Base-by-base conservation (phyloP, 2,797 vertebrate species). In the Cryptoprocta ferox region DNA sequence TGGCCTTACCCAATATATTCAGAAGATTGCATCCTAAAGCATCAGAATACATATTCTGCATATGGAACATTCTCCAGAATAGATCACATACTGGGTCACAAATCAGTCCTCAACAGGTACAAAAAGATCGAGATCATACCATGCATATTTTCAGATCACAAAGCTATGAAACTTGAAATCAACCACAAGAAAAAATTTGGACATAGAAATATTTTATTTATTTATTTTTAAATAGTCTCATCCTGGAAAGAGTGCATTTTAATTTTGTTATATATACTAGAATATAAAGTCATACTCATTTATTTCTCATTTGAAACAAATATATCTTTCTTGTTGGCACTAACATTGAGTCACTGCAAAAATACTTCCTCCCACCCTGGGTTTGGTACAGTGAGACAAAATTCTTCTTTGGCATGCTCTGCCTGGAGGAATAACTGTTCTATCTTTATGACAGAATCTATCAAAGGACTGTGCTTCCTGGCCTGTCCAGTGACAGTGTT, bases 291-390 rank as follows among this genome's bases (percentile, higher is more conserved):
- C 28, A 19, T 30, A 37, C 3, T 88, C 13, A 59, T 73, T 86
- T 91, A n/a, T 87, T 96, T 93, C 78, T 90, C 14, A 11, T 63
- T 85, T 88, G 68, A 95, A 91, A 73, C 39, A 82, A 88, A 48
- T 84, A 75, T 68, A 50, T 70, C n/a, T 92, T 80, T 90, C 37
- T 76, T 96, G 37, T 50, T 87, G 90, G 15, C 56, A 63, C 8
- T 80, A 78, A 94, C 30, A 65, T 24, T 66, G 56, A 92, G 28
- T 83, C 30, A 85, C 56, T 89, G 92, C 30, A 92, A 76, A 83
- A 95, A 87, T 76, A 39, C 0, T n/a, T 48, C 12, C 0, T 80
- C 68, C 10, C 16, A 30, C 19, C 6, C 15, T 24, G 8, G 19
- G 11, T 90, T 95, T 92, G 50, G 76, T n/a, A 30, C 26, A 15